Conservation (phyloP, 2,797 vertebrate genomes). For the Meriones psammophilus region DNA sequence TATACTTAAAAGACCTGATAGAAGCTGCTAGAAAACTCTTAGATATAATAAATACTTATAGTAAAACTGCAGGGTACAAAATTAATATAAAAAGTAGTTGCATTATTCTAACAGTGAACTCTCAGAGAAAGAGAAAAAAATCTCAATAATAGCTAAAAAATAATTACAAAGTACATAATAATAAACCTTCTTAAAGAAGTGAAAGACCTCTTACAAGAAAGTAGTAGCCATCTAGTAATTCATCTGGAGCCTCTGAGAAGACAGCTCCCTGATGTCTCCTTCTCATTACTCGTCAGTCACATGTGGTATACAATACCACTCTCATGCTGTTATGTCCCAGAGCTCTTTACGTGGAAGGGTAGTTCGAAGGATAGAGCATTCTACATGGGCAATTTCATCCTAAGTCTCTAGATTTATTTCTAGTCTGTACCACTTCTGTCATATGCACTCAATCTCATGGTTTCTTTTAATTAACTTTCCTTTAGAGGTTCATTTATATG, state of each 20-base stretch:
- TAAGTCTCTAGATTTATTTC: not conserved
- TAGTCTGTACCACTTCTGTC: not conserved
- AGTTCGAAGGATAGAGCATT: not conserved
- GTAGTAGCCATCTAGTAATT: not conserved
- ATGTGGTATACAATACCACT: not conserved
- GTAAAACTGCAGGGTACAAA: not conserved
- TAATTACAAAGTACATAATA: not conserved
- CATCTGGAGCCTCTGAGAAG: not conserved
- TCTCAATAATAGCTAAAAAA: not conserved
- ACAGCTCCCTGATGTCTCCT: accelerated
- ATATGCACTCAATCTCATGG: accelerated
- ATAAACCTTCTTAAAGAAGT: not conserved
- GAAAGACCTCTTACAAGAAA: not conserved
- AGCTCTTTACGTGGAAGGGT: not conserved
- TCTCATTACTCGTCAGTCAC: no score
- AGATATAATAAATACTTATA: not conserved
- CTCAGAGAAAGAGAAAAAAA: not conserved
- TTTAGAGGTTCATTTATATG: accelerated
- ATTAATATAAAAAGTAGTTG: not conserved
- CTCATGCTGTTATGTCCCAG: not conserved
- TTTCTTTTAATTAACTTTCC: not conserved
- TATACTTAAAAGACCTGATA: not conserved
- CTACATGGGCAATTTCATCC: no score
- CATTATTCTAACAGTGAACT: not conserved
- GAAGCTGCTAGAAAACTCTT: not conserved